Conservation (phyloP, 2,888 invertebrate genomes). For the Cephus pygmeus region DNA sequence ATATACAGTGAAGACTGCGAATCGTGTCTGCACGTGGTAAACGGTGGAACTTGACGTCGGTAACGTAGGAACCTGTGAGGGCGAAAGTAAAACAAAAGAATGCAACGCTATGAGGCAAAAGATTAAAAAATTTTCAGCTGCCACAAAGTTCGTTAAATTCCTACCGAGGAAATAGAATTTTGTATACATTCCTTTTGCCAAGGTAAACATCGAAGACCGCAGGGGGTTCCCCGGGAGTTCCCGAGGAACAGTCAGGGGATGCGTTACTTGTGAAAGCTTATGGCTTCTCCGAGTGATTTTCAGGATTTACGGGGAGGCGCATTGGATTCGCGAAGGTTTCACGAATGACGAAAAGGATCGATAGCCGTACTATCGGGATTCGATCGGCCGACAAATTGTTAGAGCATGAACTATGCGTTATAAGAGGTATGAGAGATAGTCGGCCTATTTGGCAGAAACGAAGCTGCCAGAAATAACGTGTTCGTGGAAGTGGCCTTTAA, state of each 20-base stretch:
- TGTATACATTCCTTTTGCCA: not conserved
- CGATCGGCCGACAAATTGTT: not conserved
- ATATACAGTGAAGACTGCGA: not conserved
- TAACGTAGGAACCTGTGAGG: not conserved
- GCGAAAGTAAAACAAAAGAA: not conserved
- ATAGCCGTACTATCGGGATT: not conserved
- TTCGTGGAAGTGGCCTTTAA: slow-evolving; percentile 38
- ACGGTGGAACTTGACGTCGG: not conserved
- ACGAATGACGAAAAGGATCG: not conserved
- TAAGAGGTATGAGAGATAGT: slow-evolving; percentile 9
- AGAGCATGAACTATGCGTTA: slow-evolving; percentile 4
- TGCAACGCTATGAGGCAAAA: not conserved
- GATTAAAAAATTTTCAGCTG: not conserved
- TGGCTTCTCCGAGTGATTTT: not conserved
- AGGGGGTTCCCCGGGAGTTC: not conserved
- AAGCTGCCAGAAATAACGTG: slow-evolving; percentile 33
- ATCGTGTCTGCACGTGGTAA: not conserved
- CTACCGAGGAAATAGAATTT: not conserved
- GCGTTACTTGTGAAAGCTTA: not conserved
- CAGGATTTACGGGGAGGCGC: not conserved
- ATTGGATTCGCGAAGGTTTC: not conserved
- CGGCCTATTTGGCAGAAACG: slow-evolving; percentile 53
- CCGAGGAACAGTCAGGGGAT: not conserved
- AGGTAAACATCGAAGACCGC: not conserved
- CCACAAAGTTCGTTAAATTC: not conserved